Conservation (phyloP, 2,113 vertebrate genomes). For the Carlito syrichta region DNA sequence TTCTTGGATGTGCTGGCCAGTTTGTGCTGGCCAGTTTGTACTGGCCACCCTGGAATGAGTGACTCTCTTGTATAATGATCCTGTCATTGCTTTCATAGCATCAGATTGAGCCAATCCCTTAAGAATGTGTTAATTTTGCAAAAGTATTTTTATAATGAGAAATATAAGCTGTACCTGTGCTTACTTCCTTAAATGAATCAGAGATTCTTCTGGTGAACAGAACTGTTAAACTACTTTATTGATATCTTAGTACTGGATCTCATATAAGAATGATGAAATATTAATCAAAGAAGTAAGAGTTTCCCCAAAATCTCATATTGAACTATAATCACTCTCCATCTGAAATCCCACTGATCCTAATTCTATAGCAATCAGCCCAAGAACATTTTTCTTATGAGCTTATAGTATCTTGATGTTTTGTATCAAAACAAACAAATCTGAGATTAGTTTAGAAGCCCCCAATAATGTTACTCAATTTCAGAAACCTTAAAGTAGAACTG, state of each 20-base stretch:
- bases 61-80: neutral
- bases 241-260: neutral
- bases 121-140: neutral
- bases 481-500: neutral
- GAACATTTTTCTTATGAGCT: neutral
- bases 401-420: neutral
- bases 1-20: neutral
- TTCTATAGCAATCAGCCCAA: neutral
- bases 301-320: neutral
- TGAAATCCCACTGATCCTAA: neutral
- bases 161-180: neutral
- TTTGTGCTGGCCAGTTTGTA: fast-evolving
- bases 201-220: neutral
- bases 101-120: neutral
- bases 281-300: neutral
- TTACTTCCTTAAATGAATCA: neutral
- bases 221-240: neutral
- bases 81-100: neutral
- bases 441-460: neutral
- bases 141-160: neutral
- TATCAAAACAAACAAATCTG: neutral
- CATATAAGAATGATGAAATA: neutral
- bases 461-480: neutral
- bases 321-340: neutral
- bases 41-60: neutral